Conservation (phyloP, 2,113 vertebrate genomes). For the Lanius ludovicianus region DNA sequence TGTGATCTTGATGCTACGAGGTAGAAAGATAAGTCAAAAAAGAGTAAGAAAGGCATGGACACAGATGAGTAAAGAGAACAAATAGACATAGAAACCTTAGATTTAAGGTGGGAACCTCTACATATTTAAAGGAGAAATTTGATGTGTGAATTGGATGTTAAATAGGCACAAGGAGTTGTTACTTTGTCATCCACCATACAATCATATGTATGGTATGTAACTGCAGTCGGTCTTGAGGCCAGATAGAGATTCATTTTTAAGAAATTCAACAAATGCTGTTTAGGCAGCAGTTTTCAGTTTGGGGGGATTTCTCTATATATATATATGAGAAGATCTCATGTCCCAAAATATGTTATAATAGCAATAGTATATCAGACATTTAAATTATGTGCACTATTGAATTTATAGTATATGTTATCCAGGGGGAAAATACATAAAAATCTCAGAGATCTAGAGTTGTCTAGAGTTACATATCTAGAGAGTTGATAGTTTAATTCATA, state of each 20-base stretch:
- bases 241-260: neutral
- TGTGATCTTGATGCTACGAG: neutral
- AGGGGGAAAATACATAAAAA: neutral
- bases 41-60: neutral
- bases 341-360: neutral
- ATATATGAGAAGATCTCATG: neutral
- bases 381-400: neutral
- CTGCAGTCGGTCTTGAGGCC: neutral
- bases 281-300: neutral
- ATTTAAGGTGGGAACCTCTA: neutral
- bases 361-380: neutral
- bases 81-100: neutral
- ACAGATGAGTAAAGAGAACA: neutral
- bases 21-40: neutral
- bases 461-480: neutral
- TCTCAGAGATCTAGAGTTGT: neutral
- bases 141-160: neutral
- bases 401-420: neutral
- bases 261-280: neutral
- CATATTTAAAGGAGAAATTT: neutral
- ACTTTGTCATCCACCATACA: neutral
- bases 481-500: slow-evolving; percentile 4
- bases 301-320: neutral
- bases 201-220: neutral
- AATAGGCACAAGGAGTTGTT: neutral